Conservation (phyloP, 2,113 vertebrate genomes). For the Brachypteracias leptosomus region DNA sequence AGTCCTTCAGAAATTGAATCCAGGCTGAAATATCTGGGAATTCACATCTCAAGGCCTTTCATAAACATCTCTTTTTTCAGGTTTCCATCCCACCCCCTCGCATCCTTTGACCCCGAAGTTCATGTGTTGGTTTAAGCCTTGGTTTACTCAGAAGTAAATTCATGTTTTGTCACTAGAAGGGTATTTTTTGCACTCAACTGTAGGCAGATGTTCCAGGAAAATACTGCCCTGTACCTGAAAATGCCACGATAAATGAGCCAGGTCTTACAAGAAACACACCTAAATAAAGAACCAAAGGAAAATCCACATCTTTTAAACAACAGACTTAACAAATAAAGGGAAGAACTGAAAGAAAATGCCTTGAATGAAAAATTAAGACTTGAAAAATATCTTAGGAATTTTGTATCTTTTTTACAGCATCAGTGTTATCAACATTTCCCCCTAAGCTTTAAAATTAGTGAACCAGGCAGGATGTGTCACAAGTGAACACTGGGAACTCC, state of each 20-base stretch:
- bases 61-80: not conserved
- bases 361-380: not conserved
- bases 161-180: not conserved
- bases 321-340: not conserved
- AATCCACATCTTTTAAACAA: not conserved
- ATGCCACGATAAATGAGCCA: not conserved
- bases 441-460: not conserved
- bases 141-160: not conserved
- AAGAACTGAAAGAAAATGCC: not conserved
- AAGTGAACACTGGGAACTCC: not conserved
- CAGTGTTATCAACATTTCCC: not conserved
- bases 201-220: not conserved
- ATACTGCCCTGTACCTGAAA: not conserved
- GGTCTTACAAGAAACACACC: not conserved
- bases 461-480: not conserved
- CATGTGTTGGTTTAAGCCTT: not conserved
- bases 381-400: not conserved
- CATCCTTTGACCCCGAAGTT: not conserved
- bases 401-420: not conserved
- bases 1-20: slow-evolving; percentile 38
- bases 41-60: not conserved
- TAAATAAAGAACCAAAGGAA: not conserved
- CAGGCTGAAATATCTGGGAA: not conserved
- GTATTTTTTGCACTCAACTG: not conserved
- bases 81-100: not conserved